These are phyloP conservation scores for Caenorhabditis sp. DNA, from an alignment of 2,888 invertebrate species.

Conservation along the genomic window DNA sequence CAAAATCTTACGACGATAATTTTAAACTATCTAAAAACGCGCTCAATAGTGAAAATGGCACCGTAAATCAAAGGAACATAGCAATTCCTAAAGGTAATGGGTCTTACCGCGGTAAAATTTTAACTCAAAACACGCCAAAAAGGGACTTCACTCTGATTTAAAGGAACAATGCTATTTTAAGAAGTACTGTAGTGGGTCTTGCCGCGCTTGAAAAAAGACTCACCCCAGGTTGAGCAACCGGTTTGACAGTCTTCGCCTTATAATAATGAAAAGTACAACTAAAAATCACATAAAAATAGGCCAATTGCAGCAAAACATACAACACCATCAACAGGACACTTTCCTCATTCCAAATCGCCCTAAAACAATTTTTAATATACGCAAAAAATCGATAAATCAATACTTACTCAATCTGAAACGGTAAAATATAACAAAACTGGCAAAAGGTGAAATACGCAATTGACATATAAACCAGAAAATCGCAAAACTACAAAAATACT, in stretches of 20 bases:
- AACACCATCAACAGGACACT: not conserved
- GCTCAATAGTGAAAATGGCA: no score
- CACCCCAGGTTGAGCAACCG: conserved; percentile 21
- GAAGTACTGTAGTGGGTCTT: no score
- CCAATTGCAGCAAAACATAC: conserved; percentile 3
- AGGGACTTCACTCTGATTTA: no score
- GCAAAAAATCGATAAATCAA: not conserved
- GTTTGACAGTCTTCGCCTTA: conserved; percentile 20
- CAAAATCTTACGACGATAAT: no score
- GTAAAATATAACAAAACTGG: not conserved
- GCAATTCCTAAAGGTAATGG: no score
- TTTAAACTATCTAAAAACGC: no score
- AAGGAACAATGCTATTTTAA: no score
- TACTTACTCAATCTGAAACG: not conserved
- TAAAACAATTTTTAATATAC: no score
- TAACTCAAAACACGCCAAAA: no score
- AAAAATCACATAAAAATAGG: conserved; percentile 13
- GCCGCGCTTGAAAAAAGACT: not conserved
- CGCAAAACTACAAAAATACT: not conserved
- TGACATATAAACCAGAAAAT: not conserved
- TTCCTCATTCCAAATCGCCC: not conserved
- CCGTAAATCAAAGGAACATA: no score
- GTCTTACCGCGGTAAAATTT: no score
- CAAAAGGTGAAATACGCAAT: not conserved
- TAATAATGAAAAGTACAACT: conserved; percentile 24